These are phyloP conservation scores for Phthorimaea operculella DNA, from an alignment of 1,140 invertebrate species.

Conservation along the genomic window DNA sequence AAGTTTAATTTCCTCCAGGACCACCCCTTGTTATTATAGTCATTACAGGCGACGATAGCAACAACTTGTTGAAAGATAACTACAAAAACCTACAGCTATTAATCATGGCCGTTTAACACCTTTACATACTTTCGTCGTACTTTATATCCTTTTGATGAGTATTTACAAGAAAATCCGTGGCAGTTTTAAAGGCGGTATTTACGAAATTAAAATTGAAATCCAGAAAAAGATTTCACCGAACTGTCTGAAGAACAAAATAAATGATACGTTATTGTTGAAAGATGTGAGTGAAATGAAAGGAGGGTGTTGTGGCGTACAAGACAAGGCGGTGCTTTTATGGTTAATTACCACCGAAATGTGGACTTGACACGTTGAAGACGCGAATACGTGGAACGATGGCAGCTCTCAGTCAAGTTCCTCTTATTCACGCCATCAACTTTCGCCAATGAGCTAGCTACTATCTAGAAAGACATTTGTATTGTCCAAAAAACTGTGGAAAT, in stretches of 20 bases:
- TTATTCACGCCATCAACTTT: slow-evolving; percentile 6
- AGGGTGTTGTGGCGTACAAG: not conserved
- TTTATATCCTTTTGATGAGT: no score
- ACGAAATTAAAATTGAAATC: no score
- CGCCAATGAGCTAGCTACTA: not conserved
- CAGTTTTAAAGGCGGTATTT: no score
- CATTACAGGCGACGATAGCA: slow-evolving; percentile 14
- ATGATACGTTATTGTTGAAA: not conserved
- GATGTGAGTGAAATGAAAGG: not conserved
- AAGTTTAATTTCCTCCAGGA: slow-evolving; percentile 21
- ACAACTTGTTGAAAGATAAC: not conserved
- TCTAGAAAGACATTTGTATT: not conserved
- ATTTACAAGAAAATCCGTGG: no score
- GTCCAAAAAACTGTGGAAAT: no score
- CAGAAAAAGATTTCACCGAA: not conserved
- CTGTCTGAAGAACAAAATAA: not conserved
- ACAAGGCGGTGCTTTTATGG: slow-evolving; percentile 7
- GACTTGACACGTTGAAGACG: slow-evolving; percentile 27
- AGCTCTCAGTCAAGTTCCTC: slow-evolving; percentile 25
- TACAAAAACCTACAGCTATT: not conserved
- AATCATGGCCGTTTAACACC: not conserved
- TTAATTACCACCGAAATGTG: slow-evolving; percentile 42
- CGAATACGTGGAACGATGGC: slow-evolving; percentile 25
- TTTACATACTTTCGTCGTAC: not conserved
- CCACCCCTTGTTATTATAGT: slow-evolving; percentile 18